Base-by-base conservation (phyloP, 2,113 vertebrate genomes). In the Forbesichthys papilliferus region DNA sequence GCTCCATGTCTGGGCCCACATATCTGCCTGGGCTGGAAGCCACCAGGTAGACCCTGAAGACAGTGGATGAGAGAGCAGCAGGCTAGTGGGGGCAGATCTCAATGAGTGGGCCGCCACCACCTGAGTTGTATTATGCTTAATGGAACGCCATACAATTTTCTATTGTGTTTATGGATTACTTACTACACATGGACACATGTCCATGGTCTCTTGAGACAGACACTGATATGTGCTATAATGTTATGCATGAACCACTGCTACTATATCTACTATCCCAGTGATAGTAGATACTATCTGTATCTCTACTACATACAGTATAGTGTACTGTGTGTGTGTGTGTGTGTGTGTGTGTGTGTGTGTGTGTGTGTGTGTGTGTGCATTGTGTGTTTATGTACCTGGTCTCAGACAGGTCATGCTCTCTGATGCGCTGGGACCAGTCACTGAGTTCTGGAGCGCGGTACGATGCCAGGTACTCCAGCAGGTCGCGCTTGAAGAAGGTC, bases 1-100 rank as follows among this genome's bases (percentile, higher is more conserved):
- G 95, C 68, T 98, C 94, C 92, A 95, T 98, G 36, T 95, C 91
- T 66, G 82, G 71, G 34, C 96, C 95, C 71, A 94, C 93, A 66
- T 93, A 98, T 65, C 98, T 93, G 69, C 98, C 97, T 20, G 98
- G 98, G 1, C 93, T 95, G 48, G 98, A 99, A 71, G 93, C 96
- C 71, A 99, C 87, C 42, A 99, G 93, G 85, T 95, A 96, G 1
- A 99, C 95, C 52, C 97, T 99, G 76, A 62, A 64, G 59, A 77
- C 48, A 78, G 14, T 75, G 12, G 20, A 9, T 1, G 36, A 36
- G 9, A 70, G 11, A 46, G 4, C 36, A 42, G 36, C 36, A 42
- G 36, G 36, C 36, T 42, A 42, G 36, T 42, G 36, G 36, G 7
- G 36, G 36, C 36, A 8, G 36, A 6, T 42, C 36, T 42, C 36